Conservation (phyloP, 2,113 vertebrate genomes). For the Nycticorax nycticorax region DNA sequence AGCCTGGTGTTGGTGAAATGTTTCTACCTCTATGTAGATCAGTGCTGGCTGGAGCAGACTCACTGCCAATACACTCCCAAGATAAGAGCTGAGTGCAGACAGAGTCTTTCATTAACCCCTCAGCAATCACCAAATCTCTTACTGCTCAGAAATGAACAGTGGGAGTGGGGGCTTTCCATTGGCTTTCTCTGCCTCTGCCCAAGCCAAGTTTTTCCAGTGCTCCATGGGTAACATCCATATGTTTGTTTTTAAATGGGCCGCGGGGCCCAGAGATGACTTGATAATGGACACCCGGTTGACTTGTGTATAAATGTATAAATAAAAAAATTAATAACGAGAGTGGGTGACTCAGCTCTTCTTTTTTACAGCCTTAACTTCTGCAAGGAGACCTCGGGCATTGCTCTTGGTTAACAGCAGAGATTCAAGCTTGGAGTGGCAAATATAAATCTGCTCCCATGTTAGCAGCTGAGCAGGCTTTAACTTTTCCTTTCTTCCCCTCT, state of each 20-base stretch:
- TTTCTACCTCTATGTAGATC: not conserved
- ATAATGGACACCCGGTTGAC: not conserved
- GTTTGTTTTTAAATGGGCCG: not conserved
- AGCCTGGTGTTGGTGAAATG: not conserved
- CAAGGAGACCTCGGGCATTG: not conserved
- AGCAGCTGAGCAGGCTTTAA: constrained; percentile 12
- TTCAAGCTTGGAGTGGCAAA: not conserved
- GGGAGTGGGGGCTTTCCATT: not conserved
- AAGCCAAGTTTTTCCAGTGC: not conserved
- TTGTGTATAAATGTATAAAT: not conserved
- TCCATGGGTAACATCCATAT: not conserved
- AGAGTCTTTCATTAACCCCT: not conserved
- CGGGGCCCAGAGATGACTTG: not conserved
- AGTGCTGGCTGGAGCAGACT: not conserved
- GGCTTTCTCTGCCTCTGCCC: not conserved
- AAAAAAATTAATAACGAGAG: not conserved
- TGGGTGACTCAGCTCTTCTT: not conserved
- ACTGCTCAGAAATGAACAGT: not conserved
- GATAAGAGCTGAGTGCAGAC: not conserved
- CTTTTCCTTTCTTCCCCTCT: constrained; percentile 16
- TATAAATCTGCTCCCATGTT: not conserved
- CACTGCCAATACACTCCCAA: not conserved
- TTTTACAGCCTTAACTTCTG: not conserved
- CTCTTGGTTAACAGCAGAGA: not conserved
- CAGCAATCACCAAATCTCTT: not conserved